Percentiles rank a stretch among this genome's conserved stretches.
phyloP scores from a whole-genome alignment of 2,797 vertebrate genomes.

The Champsocephalus gunnari region DNA sequence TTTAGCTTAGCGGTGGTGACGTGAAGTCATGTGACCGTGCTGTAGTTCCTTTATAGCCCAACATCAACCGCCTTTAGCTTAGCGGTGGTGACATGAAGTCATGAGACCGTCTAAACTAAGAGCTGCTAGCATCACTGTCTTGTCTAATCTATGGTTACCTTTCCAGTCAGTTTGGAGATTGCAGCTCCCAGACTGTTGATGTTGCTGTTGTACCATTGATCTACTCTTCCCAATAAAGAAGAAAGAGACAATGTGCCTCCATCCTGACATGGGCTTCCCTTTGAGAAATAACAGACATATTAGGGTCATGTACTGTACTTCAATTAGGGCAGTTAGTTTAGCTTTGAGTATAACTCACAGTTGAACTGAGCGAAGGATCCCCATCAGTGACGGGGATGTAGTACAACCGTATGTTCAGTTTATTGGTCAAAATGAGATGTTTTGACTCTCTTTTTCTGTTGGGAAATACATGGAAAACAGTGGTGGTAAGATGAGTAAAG shows the following conservation, averaged over 20 bases:
- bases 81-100: too few species aligned
- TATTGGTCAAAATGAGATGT: conserved; percentile 83
- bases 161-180: conserved; percentile 86
- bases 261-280: conserved; percentile 56
- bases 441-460: conserved; percentile 87
- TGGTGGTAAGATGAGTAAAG: neutral
- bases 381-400: conserved; percentile 84
- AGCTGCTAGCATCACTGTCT: neutral
- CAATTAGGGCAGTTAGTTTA: neutral
- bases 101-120: neutral
- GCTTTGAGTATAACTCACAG: conserved; percentile 8
- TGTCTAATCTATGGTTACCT: conserved; percentile 74
- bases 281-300: neutral
- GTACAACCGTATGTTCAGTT: conserved; percentile 89
- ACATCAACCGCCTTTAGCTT: too few species aligned
- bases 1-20: too few species aligned
- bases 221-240: conserved; percentile 84
- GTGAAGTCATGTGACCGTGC: too few species aligned
- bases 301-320: neutral
- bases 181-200: conserved; percentile 85
- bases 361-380: neutral
- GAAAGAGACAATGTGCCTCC: conserved; percentile 82
- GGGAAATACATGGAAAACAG: too few species aligned
- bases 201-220: conserved; percentile 90
- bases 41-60: too few species aligned